Evolutionary conservation across 2,888 invertebrate genomes (phyloP).

Genomic region (Caenorhabditis sulstoni): DNA sequence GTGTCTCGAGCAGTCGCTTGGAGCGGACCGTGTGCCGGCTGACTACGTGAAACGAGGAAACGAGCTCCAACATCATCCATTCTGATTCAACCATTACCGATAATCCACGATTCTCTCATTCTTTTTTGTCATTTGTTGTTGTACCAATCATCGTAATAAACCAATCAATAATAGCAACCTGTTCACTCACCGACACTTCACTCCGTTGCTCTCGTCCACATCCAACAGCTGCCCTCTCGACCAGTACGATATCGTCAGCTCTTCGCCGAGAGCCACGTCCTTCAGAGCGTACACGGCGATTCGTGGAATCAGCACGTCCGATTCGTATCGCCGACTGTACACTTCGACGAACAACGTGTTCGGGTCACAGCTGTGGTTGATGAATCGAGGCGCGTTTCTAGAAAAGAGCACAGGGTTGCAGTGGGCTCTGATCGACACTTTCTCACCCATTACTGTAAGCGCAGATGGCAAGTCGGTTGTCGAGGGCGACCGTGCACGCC

Average conservation of each 20-base stretch:
- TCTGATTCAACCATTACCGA: not conserved
- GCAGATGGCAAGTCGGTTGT: constrained; percentile 4
- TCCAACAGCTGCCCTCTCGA: not conserved
- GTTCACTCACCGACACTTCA: constrained; percentile 3
- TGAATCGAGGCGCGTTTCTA: constrained; percentile 44
- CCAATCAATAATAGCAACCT: too few species aligned
- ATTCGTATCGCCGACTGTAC: constrained; percentile 5
- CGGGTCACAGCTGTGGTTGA: constrained; percentile 38
- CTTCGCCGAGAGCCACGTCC: constrained; percentile 26
- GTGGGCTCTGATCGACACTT: not conserved
- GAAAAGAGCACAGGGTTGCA: not conserved
- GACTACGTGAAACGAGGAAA: constrained; percentile 3
- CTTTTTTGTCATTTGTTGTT: too few species aligned
- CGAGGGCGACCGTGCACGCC: not conserved
- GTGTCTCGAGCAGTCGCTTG: not conserved
- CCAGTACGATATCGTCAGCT: constrained; percentile 26
- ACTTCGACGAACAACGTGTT: constrained; percentile 39
- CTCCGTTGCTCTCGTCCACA: not conserved
- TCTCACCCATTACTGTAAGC: constrained; percentile 25
- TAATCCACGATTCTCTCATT: too few species aligned
- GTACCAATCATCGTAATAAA: too few species aligned
- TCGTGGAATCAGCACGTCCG: constrained; percentile 34
- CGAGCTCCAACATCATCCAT: not conserved
- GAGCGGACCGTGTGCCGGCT: constrained; percentile 2
- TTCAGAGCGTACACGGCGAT: constrained; percentile 20